A percentile compares a stretch with the other conserved stretches of the same genome.
phyloP scores from a whole-genome alignment of 2,113 vertebrate genomes.

The Pseudonaja textilis region DNA sequence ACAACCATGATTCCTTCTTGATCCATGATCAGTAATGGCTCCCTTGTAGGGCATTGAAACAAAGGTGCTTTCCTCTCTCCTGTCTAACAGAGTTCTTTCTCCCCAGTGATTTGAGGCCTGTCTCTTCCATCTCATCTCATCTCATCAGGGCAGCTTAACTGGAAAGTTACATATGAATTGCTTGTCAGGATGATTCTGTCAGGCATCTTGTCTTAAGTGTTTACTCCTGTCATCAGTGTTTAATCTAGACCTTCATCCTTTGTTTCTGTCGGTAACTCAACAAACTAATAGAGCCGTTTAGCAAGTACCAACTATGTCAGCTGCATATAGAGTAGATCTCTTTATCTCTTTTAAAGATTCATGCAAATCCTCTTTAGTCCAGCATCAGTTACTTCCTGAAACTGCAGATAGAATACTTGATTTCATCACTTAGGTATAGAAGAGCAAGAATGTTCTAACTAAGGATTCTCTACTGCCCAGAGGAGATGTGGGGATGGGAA shows the following conservation, averaged over 20 bases:
- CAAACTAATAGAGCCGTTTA: constrained; percentile 16
- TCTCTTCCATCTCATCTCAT: constrained; percentile 74
- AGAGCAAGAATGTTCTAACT: background rate
- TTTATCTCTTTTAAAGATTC: constrained; percentile 7
- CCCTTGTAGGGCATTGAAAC: constrained; percentile 65
- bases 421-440: background rate
- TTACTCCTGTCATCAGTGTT: constrained; percentile 75
- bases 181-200: constrained; percentile 82
- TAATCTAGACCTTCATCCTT: constrained; percentile 55
- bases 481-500: background rate
- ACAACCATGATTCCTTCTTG: constrained; percentile 70
- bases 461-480: background rate
- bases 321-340: background rate
- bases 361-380: background rate
- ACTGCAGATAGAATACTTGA: background rate
- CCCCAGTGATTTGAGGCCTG: constrained; percentile 67
- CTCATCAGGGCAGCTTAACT: constrained; percentile 72
- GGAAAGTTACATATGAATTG: constrained; percentile 82
- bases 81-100: constrained; percentile 69
- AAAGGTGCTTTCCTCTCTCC: constrained; percentile 63
- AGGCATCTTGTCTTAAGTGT: constrained; percentile 70
- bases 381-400: background rate
- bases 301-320: background rate
- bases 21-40: constrained; percentile 78
- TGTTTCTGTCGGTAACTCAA: constrained; percentile 45